Evolutionary conservation across 2,888 invertebrate genomes (phyloP).

Genomic region (Pristionchus mayeri): DNA sequence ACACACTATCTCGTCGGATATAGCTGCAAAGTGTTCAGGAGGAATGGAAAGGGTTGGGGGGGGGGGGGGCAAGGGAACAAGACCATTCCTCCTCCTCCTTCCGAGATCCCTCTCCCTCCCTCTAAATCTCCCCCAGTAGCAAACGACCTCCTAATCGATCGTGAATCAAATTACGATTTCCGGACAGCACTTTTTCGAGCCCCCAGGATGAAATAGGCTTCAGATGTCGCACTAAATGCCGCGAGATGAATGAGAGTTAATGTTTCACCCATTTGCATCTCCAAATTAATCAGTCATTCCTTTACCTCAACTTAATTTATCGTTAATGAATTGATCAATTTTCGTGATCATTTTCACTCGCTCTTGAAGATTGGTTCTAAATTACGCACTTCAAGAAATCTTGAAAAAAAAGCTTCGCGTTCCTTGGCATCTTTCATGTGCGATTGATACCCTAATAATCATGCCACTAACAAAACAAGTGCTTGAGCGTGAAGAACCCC

Average conservation of each 20-base stretch:
- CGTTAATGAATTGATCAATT: no score
- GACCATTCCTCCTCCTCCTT: neutral
- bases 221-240: neutral
- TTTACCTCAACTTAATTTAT: neutral
- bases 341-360: neutral
- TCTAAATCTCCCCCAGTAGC: neutral
- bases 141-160: conserved; percentile 19
- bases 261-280: no score
- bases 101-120: neutral
- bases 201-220: neutral
- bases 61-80: no score
- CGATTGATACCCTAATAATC: neutral
- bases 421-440: neutral
- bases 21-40: neutral
- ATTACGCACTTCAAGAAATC: no score
- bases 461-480: no score
- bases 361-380: neutral
- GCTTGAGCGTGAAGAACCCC: no score
- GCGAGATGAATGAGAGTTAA: neutral
- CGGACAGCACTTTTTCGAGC: neutral
- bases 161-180: conserved; percentile 29
- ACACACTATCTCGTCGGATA: neutral
- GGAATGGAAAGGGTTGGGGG: neutral
- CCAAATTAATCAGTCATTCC: neutral
- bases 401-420: no score